Evolutionary conservation across 1,140 invertebrate species (phyloP).

Genomic region (Drosophila simulans): DNA sequence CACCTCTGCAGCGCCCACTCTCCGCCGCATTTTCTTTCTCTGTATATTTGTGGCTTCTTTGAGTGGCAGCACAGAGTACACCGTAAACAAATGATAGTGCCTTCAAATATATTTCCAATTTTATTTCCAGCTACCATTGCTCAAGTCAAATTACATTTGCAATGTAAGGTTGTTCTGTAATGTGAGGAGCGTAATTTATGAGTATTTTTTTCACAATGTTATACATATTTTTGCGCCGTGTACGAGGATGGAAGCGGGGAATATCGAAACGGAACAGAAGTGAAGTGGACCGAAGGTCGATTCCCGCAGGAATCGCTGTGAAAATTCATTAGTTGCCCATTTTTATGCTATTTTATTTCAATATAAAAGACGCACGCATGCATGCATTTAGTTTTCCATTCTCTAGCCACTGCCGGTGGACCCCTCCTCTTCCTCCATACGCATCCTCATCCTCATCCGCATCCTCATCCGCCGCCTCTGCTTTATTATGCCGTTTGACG

Average conservation of each 20-base stretch:
- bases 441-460: too few species aligned
- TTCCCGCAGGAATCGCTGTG: conserved; percentile 74
- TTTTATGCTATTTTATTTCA: conserved; percentile 55
- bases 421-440: neutral
- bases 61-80: conserved; percentile 31
- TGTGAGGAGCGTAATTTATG: too few species aligned
- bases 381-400: conserved; percentile 58
- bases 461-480: neutral
- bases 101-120: neutral
- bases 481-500: conserved; percentile 76
- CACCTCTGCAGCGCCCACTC: conserved; percentile 9
- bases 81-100: neutral
- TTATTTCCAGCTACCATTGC: neutral
- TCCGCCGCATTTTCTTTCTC: conserved; percentile 5
- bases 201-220: too few species aligned
- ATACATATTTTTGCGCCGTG: neutral
- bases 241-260: neutral
- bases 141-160: too few species aligned
- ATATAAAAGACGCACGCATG: conserved; percentile 62
- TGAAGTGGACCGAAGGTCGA: conserved; percentile 44
- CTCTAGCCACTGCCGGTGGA: conserved; percentile 3
- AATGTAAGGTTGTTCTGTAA: too few species aligned
- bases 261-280: conserved; percentile 39
- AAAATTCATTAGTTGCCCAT: conserved; percentile 81
- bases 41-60: conserved; percentile 75